These are phyloP conservation scores for zebrafish (Danio rerio) DNA, from an alignment of 2,113 vertebrate species.

Conservation along the genomic window DNA sequence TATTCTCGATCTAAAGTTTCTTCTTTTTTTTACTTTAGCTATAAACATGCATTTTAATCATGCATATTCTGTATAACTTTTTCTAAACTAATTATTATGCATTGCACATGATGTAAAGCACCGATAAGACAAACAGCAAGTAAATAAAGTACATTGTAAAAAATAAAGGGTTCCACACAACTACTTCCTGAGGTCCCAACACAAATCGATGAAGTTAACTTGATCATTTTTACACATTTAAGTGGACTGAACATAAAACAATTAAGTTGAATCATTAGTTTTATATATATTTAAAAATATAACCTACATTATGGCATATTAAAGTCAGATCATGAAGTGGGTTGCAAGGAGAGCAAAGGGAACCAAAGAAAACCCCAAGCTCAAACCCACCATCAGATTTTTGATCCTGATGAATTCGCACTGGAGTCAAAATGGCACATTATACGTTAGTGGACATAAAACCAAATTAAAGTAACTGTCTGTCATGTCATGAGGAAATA, in stretches of 20 bases:
- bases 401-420: neutral
- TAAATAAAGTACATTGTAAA: neutral
- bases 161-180: too few species aligned
- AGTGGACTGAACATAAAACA: too few species aligned
- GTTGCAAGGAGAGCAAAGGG: neutral
- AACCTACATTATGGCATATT: neutral
- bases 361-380: neutral
- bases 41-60: constrained; percentile 3
- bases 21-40: constrained; percentile 10
- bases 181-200: too few species aligned
- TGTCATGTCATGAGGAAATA: neutral
- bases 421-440: neutral
- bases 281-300: neutral
- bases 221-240: too few species aligned
- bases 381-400: neutral
- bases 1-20: neutral
- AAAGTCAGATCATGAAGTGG: neutral
- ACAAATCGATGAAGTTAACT: too few species aligned
- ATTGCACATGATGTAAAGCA: neutral
- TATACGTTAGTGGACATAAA: neutral
- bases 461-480: too few species aligned
- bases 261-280: too few species aligned
- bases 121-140: neutral
- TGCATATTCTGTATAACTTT: neutral
- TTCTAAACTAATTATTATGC: neutral